phyloP scores from a whole-genome alignment of 2,888 invertebrate species.

The Brassicogethes aeneus region DNA sequence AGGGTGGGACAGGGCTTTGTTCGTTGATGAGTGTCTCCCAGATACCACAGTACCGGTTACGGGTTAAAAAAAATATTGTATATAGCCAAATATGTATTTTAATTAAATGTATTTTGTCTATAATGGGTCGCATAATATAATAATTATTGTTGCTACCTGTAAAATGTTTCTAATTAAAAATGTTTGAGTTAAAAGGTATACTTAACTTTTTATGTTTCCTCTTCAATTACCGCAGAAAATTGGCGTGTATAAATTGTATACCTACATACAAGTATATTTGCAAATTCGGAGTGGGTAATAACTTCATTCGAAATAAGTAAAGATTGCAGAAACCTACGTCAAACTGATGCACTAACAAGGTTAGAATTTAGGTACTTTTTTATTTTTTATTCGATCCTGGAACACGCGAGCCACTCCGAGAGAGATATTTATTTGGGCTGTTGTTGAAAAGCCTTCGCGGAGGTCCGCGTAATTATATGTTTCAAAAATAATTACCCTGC shows the following conservation, averaged over 20 bases:
- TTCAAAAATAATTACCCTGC: slow-evolving; percentile 29
- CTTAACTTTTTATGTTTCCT: slow-evolving; percentile 11
- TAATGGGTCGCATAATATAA: no score
- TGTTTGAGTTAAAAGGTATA: no score
- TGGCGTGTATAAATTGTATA: slow-evolving; percentile 7
- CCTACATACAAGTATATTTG: slow-evolving; percentile 6
- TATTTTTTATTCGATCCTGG: slow-evolving; percentile 10
- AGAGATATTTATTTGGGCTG: slow-evolving; percentile 22
- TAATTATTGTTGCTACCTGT: no score
- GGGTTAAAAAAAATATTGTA: no score
- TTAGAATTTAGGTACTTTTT: slow-evolving; percentile 14
- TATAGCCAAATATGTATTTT: no score
- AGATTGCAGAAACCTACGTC: slow-evolving; percentile 15
- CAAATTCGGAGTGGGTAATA: slow-evolving; percentile 15
- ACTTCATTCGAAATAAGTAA: slow-evolving; percentile 21
- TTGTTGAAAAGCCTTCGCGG: slow-evolving; percentile 30
- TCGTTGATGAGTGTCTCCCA: no score
- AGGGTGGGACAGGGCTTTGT: no score
- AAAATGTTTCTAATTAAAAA: no score
- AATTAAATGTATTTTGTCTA: no score
- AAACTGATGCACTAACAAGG: slow-evolving; percentile 25
- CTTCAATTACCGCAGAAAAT: slow-evolving; percentile 9
- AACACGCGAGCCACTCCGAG: slow-evolving; percentile 20
- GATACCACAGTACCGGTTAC: no score
- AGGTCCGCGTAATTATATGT: slow-evolving; percentile 37